Percentiles rank a stretch among this genome's conserved stretches.
Evolutionary conservation across 2,113 vertebrate genomes (phyloP).

Genomic region (Aspiorhynchus laticeps): DNA sequence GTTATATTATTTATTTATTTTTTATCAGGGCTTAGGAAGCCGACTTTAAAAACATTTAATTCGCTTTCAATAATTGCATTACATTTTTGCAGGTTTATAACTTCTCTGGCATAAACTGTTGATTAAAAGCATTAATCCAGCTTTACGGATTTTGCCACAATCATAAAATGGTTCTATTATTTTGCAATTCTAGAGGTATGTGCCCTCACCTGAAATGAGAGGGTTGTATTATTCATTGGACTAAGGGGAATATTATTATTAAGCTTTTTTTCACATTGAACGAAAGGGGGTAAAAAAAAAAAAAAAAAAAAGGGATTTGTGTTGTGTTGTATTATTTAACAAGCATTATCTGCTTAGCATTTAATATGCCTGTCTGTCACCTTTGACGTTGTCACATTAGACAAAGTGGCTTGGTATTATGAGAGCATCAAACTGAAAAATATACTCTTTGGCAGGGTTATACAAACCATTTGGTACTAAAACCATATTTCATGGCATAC

Average conservation of each 20-base stretch:
- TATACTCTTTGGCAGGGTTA: constrained; percentile 14
- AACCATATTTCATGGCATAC: constrained; percentile 69
- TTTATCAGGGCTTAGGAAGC: constrained; percentile 64
- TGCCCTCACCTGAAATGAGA: constrained; percentile 31
- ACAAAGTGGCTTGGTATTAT: constrained; percentile 60
- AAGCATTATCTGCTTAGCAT: constrained; percentile 62
- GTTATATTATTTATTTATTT: constrained; percentile 51
- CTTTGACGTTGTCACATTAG: constrained; percentile 51
- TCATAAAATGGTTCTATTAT: constrained; percentile 56
- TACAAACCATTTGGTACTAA: constrained; percentile 56
- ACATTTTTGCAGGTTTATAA: constrained; percentile 62
- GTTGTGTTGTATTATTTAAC: constrained; percentile 49
- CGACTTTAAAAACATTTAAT: constrained; percentile 66
- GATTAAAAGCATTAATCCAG: constrained; percentile 59
- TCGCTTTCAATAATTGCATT: constrained; percentile 68
- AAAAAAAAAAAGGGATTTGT: constrained; percentile 32
- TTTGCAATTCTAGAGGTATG: constrained; percentile 51
- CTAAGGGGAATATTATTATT: constrained; percentile 29
- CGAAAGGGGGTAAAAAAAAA: constrained; percentile 21
- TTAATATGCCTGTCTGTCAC: constrained; percentile 57
- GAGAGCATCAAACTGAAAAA: constrained; percentile 49
- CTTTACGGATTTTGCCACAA: constrained; percentile 53
- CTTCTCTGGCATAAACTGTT: constrained; percentile 58
- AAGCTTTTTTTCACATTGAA: constrained; percentile 54
- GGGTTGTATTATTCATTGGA: constrained; percentile 49